phyloP scores from a whole-genome alignment of 2,113 vertebrate species.

The Entomyzon cyanotis region DNA sequence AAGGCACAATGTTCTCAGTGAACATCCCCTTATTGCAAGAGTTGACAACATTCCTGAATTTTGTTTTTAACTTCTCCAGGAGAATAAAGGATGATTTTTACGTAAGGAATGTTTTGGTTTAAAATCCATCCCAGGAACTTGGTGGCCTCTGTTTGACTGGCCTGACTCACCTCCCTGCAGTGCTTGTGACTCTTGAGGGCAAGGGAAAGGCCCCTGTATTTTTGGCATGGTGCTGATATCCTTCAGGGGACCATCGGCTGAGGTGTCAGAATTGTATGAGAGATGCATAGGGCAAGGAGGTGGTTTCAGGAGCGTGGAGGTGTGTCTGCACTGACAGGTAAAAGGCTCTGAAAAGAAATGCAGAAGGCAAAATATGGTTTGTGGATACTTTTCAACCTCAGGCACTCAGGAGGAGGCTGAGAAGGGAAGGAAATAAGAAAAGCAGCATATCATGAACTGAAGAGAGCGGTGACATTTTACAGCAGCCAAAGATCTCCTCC shows the following conservation, averaged over 20 bases:
- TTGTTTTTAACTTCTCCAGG: not conserved
- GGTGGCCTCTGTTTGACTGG: not conserved
- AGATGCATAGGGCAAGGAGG: not conserved
- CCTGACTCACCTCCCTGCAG: not conserved
- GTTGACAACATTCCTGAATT: not conserved
- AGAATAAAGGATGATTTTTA: not conserved
- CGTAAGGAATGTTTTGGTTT: not conserved
- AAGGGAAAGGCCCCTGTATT: not conserved
- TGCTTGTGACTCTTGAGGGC: not conserved
- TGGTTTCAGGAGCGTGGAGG: not conserved
- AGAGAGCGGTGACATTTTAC: slow-evolving; percentile 3
- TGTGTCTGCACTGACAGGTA: not conserved
- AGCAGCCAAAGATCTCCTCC: not conserved
- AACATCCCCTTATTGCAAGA: not conserved
- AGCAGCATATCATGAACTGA: not conserved
- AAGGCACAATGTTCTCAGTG: not conserved
- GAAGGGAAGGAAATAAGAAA: slow-evolving; percentile 35
- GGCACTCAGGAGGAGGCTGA: not conserved
- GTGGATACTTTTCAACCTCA: not conserved
- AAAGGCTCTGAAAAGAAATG: not conserved
- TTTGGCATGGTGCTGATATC: not conserved
- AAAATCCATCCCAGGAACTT: not conserved
- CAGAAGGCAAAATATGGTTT: not conserved
- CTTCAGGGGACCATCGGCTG: not conserved
- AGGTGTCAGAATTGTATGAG: not conserved